Conservation (phyloP, 2,797 vertebrate species). For the Dicrostonyx torquatus region DNA sequence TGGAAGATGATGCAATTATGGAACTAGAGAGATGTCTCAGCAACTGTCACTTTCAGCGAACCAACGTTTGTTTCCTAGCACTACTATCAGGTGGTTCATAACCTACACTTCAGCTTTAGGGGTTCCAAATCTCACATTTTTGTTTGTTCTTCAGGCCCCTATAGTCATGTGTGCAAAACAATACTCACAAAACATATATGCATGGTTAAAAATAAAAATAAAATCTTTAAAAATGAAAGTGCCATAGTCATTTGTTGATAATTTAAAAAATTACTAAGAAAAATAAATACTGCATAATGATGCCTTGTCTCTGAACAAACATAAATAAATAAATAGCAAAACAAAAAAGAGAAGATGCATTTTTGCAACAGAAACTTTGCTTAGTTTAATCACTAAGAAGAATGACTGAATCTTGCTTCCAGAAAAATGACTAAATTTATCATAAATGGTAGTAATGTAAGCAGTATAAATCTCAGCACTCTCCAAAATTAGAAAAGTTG, state of each 20-base stretch:
- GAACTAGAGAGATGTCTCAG: too few relatives aligned
- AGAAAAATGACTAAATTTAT: slow-evolving; percentile 30
- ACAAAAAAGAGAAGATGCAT: neutral
- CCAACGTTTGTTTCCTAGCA: too few relatives aligned
- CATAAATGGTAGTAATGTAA: neutral
- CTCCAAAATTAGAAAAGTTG: neutral
- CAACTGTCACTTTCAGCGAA: too few relatives aligned
- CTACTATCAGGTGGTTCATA: too few relatives aligned
- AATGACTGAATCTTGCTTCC: neutral
- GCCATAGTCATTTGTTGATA: neutral
- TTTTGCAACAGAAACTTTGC: neutral
- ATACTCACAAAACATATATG: neutral
- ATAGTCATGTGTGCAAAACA: neutral
- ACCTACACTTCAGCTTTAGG: too few relatives aligned
- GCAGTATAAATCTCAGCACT: neutral
- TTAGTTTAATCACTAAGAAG: neutral
- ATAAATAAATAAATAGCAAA: neutral
- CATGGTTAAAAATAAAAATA: neutral
- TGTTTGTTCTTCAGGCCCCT: neutral
- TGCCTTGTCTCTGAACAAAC: neutral
- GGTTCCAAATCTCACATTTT: too few relatives aligned
- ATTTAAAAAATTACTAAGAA: neutral
- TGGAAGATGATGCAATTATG: too few relatives aligned
- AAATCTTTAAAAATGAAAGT: neutral
- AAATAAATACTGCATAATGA: neutral